Evolutionary conservation across 2,888 invertebrate species (phyloP), one percentile per base, ranked within the genome.

Genomic region (Galeopsomyia nigrocyanea): DNA sequence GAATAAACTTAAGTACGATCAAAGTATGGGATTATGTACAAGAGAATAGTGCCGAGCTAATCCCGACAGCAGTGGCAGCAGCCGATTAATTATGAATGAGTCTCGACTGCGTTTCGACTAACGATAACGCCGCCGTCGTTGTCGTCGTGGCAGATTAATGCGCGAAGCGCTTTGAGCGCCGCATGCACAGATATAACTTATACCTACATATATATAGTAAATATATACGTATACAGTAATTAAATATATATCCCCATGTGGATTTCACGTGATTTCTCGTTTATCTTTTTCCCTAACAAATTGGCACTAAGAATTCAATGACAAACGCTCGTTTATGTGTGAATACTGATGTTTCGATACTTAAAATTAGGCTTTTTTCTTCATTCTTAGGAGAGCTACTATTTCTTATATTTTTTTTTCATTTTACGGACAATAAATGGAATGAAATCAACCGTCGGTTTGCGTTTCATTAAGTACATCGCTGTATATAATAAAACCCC

Each of bases 231-330:
- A 39, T 39, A 39, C 39, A 39, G 26, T 3, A 26, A 26, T 26
- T 39, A 39, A 5, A 39, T 39, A 10, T 39, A 13, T 39, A 39
- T 39, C 7, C 13, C 7, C 13, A 13, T 39, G 39, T 39, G 39
- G 7, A 39, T 39, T 26, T 26, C 26, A 7, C 10, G 13, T 39
- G 1, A 1, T 39, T 39, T 39, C 13, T 77, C 77, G 75, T 62
- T 39, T 26, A 16, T 51, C 50, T 58, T 53, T 17, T 53, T 67
- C 63, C 60, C 49, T 69, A 65, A 67, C 56, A 56, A 74, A 80
- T 82, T 82, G 81, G 80, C 82, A 83, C 80, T 82, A 80, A 79
- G 80, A 82, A 81, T 82, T 83, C 79, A 78, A 78, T 76, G 76
- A 79, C 67, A 79, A 77, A 78, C 74, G 75, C 39, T 39, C 39